Evolutionary conservation across 2,888 invertebrate species (phyloP), one percentile per base, ranked within the genome.

Genomic region (Odontocerum albicorne): DNA sequence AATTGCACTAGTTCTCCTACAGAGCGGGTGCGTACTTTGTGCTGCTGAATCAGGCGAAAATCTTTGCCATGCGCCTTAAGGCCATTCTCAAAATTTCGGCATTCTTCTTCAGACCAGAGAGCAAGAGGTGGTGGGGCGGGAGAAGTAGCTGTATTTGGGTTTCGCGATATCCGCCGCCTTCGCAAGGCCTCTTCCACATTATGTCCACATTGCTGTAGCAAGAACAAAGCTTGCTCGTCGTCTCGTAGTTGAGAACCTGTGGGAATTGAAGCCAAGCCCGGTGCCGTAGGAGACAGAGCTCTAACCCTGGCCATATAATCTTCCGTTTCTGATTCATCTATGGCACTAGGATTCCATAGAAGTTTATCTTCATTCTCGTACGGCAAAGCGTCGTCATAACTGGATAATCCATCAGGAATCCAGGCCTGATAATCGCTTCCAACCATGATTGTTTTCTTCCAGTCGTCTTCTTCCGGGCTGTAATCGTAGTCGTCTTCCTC

Each of bases 1-100:
- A 98, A 99, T 69, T 97, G 95, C 10, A 98, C 96, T 59, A 99
- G 77, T 73, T 99, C 98, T 22, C 96, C 94, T 36, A 98, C 96
- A 6, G 95, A 92, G 64, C 97, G 81, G 53, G 96, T 96, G 65
- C 92, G 82, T 40, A 97, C 96, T 82, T 95, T 96, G 68, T 93
- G 88, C 68, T 92, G 91, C 66, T 94, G 90, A 67, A 98, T 97
- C 62, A 89, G 80, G 70, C 93, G 90, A 71, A 99, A 99, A 73
- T 98, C 95, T 77, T 99, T 99, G 21, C 97, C 97, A 67, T 91
- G 94, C 55, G 86, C 85, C 67, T 94, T 85, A 6, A 99, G 82
- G 32, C 97, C 98, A 66, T 90, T 90, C 79, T 99, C 98, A 74
- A 99, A 99, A 71, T 94, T 93, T 51, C 92, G 83, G 72, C 96